Conservation (phyloP, 1,140 invertebrate species). For the Augochlora pura region DNA sequence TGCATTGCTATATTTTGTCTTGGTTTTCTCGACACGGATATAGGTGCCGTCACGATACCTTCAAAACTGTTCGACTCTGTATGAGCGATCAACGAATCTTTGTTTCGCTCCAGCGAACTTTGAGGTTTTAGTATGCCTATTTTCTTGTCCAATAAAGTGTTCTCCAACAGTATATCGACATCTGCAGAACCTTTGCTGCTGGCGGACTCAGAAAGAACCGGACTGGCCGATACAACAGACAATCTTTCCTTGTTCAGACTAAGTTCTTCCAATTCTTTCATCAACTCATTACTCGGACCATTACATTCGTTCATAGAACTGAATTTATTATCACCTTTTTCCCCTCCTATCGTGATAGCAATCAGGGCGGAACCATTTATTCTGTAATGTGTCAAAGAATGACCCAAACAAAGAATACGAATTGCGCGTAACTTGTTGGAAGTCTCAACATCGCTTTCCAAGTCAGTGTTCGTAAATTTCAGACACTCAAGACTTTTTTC, state of each 20-base stretch:
- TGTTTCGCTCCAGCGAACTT: slow-evolving; percentile 83
- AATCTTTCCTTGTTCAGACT: slow-evolving; percentile 73
- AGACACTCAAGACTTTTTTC: slow-evolving; percentile 81
- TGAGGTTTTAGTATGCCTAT: slow-evolving; percentile 87
- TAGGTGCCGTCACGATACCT: slow-evolving; percentile 37
- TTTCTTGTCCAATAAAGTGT: slow-evolving; percentile 78
- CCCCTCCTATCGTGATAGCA: slow-evolving; percentile 55
- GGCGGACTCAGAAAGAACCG: slow-evolving; percentile 72
- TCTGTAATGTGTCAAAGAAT: slow-evolving; percentile 77
- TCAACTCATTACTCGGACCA: slow-evolving; percentile 73
- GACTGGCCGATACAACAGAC: slow-evolving; percentile 62
- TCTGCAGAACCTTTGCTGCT: slow-evolving; percentile 73
- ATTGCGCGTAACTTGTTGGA: slow-evolving; percentile 75
- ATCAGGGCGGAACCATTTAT: slow-evolving; percentile 76
- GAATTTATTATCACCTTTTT: slow-evolving; percentile 63
- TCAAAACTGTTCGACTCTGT: slow-evolving; percentile 35
- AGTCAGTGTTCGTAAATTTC: slow-evolving; percentile 78
- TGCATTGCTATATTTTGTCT: slow-evolving; percentile 88
- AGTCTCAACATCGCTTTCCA: slow-evolving; percentile 64
- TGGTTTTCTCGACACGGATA: slow-evolving; percentile 70
- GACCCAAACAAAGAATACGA: slow-evolving; percentile 80
- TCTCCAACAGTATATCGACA: slow-evolving; percentile 62
- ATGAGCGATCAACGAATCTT: slow-evolving; percentile 74
- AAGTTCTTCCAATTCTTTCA: slow-evolving; percentile 77
- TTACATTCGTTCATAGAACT: slow-evolving; percentile 61